A percentile compares a stretch with the other conserved stretches of the same genome.
Evolutionary conservation across 2,113 vertebrate genomes (phyloP).

Genomic region (Edolisoma coerulescens): DNA sequence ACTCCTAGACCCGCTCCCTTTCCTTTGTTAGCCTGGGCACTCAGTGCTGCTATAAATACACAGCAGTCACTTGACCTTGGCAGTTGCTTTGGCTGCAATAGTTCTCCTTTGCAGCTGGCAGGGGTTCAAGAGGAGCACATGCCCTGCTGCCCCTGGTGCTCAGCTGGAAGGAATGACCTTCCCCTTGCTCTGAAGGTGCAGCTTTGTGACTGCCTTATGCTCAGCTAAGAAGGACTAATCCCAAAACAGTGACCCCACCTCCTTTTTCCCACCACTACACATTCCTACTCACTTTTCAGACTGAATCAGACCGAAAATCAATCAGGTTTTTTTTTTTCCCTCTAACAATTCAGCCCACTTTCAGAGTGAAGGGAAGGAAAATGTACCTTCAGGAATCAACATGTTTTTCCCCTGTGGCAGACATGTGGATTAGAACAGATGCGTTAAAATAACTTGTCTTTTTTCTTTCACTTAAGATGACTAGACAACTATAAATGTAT

Average conservation of each 20-base stretch:
- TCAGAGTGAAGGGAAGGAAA: background rate
- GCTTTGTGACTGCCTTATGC: background rate
- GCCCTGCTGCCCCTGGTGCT: background rate
- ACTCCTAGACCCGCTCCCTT: background rate
- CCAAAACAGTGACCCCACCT: background rate
- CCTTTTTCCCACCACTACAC: background rate
- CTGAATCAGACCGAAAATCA: background rate
- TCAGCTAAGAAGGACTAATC: background rate
- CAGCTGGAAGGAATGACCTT: constrained; percentile 13
- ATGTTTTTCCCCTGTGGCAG: background rate
- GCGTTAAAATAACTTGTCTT: background rate
- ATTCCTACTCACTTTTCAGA: background rate
- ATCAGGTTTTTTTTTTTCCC: rapidly evolving
- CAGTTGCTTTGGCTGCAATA: background rate
- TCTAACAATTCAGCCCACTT: background rate
- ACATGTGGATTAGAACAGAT: background rate
- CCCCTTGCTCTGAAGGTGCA: background rate
- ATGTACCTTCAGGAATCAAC: background rate
- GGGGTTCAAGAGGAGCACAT: background rate
- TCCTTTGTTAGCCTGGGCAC: background rate
- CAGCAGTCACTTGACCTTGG: constrained; percentile 42
- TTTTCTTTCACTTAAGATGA: background rate
- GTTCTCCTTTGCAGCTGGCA: constrained; percentile 1
- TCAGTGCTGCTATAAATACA: constrained; percentile 36
- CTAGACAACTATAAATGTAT: background rate